A percentile compares a stretch with the other conserved stretches of the same genome.
Evolutionary conservation across 2,113 vertebrate genomes (phyloP).

Genomic region (Bagarius yarrelli): DNA sequence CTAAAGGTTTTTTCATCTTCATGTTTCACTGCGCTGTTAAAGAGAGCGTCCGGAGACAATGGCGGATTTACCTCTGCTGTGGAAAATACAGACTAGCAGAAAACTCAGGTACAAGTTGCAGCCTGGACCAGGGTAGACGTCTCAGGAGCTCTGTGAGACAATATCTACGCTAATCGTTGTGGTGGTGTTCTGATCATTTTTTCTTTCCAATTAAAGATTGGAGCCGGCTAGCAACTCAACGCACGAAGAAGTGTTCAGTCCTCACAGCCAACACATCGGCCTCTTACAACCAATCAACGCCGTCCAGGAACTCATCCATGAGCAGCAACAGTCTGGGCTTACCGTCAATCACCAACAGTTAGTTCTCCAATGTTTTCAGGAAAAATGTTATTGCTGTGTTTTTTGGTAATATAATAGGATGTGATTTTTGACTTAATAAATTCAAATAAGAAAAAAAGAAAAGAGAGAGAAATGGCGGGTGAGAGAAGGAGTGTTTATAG

Average conservation of each 20-base stretch:
- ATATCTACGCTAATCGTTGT: no score
- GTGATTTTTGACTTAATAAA: no score
- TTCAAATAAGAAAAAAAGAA: no score
- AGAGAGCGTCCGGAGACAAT: constrained; percentile 89
- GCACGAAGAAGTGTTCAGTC: constrained; percentile 44
- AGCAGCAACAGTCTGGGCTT: constrained; percentile 44
- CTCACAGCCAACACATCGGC: constrained; percentile 15
- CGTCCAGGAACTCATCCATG: constrained; percentile 59
- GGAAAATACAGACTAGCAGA: constrained; percentile 85
- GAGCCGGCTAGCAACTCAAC: constrained; percentile 68
- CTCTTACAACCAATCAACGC: neutral
- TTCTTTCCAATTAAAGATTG: constrained; percentile 60
- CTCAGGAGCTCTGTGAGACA: no score
- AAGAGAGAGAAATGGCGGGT: no score
- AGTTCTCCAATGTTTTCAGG: constrained; percentile 1
- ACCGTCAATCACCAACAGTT: constrained; percentile 51
- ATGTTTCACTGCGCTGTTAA: constrained; percentile 92
- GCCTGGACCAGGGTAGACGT: neutral
- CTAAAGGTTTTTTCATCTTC: constrained; percentile 90
- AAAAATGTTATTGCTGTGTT: no score
- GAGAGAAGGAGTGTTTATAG: no score
- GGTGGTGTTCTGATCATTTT: neutral
- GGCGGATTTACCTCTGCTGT: constrained; percentile 91
- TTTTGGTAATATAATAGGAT: no score
- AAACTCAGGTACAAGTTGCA: constrained; percentile 78